These are phyloP conservation scores for Octonoba sinensis DNA, from an alignment of 2,888 invertebrate species.

Conservation along the genomic window DNA sequence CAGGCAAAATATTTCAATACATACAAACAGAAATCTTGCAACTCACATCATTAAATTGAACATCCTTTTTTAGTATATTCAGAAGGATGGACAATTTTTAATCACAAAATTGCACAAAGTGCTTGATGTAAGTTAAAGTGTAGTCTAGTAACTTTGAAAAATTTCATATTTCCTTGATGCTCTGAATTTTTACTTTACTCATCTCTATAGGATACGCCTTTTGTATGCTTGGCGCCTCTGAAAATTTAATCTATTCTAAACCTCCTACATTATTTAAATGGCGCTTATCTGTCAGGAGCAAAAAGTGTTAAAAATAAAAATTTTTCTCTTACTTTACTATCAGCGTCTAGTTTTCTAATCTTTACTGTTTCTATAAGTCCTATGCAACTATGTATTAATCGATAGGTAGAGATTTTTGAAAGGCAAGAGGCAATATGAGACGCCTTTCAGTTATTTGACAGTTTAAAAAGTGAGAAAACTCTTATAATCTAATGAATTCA, in stretches of 20 bases:
- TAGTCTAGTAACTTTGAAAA: no score
- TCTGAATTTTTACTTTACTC: no score
- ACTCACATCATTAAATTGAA: no score
- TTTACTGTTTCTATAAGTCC: conserved; percentile 25
- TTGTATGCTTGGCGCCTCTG: conserved; percentile 32
- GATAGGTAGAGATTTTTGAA: conserved; percentile 48
- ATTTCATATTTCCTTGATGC: no score
- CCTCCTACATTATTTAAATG: conserved; percentile 49
- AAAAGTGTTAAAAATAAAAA: conserved; percentile 63
- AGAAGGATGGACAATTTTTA: conserved; percentile 1
- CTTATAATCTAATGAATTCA: conserved; percentile 41
- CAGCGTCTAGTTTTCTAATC: conserved; percentile 37
- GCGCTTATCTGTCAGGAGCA: conserved; percentile 61
- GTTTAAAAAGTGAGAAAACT: conserved; percentile 61
- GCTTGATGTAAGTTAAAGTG: no score
- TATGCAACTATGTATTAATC: conserved; percentile 39
- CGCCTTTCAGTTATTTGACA: conserved; percentile 45
- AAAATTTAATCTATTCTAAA: conserved; percentile 45
- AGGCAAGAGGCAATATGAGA: conserved; percentile 62
- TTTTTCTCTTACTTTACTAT: conserved; percentile 33
- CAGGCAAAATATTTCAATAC: no score
- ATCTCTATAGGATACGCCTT: conserved; percentile 1
- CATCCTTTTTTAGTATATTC: neutral
- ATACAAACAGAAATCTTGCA: no score
- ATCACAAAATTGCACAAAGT: neutral